A percentile compares a stretch with the other conserved stretches of the same genome.
These are phyloP conservation scores for Aselliscus stoliczkanus DNA, from an alignment of 2,797 vertebrate genomes.

Conservation along the genomic window DNA sequence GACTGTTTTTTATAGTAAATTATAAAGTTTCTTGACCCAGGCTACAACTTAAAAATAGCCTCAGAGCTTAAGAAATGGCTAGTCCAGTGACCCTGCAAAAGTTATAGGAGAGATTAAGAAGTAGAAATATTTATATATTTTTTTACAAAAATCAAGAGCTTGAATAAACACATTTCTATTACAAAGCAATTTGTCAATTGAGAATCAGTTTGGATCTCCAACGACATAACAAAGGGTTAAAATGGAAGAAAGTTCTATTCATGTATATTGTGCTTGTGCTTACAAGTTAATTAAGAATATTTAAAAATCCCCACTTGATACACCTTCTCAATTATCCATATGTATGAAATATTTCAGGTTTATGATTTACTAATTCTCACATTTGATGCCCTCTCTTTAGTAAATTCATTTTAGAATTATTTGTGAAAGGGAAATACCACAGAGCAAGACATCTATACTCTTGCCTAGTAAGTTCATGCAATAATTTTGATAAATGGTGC, in stretches of 20 bases:
- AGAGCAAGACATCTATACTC: background rate
- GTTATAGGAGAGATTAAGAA: background rate
- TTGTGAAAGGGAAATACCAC: background rate
- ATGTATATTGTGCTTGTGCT: background rate
- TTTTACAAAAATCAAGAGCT: background rate
- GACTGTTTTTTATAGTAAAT: background rate
- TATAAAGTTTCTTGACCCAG: background rate
- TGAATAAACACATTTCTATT: background rate
- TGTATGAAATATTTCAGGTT: background rate
- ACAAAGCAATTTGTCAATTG: background rate
- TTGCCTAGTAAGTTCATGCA: background rate
- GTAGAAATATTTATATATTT: background rate
- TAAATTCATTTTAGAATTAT: conserved; percentile 9
- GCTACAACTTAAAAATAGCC: background rate
- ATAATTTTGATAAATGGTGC: conserved; percentile 26
- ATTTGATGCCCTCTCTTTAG: background rate
- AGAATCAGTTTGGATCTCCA: background rate
- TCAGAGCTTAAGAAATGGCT: background rate
- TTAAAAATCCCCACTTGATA: background rate
- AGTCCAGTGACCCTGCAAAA: background rate
- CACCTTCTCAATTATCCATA: background rate
- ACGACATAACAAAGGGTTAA: background rate
- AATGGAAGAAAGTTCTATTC: background rate
- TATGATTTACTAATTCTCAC: background rate
- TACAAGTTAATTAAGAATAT: background rate